Conservation (phyloP, 37 sponge, comb jelly and placozoan genomes). For the Eunapius fragilis region DNA sequence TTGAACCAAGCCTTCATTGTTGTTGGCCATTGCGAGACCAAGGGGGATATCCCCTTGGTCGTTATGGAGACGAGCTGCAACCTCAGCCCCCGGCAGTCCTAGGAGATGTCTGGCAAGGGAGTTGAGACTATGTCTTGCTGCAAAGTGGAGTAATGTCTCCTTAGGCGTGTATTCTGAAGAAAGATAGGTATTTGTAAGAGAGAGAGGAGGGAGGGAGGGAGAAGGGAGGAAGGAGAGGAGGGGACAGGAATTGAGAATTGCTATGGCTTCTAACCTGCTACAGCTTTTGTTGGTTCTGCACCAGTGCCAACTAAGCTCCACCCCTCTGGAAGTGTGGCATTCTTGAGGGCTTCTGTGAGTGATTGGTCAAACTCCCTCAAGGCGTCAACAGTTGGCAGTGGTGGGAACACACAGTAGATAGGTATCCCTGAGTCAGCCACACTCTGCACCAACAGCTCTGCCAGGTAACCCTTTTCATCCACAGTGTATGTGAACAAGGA, state of each 20-base stretch:
- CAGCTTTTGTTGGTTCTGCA: not conserved
- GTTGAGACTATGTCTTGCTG: conserved; percentile 42
- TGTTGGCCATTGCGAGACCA: conserved; percentile 25
- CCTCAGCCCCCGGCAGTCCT: conserved; percentile 32
- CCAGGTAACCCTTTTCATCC: conserved; percentile 23
- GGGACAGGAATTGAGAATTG: not conserved
- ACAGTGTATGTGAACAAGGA: conserved; percentile 29
- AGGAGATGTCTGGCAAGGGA: conserved; percentile 31
- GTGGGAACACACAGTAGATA: conserved; percentile 29
- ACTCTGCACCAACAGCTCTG: conserved; percentile 50
- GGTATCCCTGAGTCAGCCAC: conserved; percentile 9
- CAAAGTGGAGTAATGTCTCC: conserved; percentile 68
- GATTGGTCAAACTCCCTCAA: conserved; percentile 28
- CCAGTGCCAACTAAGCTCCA: conserved; percentile 21
- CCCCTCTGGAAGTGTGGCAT: conserved; percentile 14
- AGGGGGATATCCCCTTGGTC: conserved; percentile 28
- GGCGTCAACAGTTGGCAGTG: conserved; percentile 2
- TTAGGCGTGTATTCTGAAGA: not conserved
- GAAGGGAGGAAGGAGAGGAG: not conserved
- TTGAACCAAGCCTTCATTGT: conserved; percentile 18
- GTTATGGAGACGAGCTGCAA: conserved; percentile 24
- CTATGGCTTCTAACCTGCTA: not conserved
- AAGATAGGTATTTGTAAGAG: not conserved
- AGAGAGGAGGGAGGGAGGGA: not conserved
- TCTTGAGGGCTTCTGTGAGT: conserved; percentile 23